Evolutionary conservation across 2,888 invertebrate genomes (phyloP).

Genomic region (Cremastinae sp.): DNA sequence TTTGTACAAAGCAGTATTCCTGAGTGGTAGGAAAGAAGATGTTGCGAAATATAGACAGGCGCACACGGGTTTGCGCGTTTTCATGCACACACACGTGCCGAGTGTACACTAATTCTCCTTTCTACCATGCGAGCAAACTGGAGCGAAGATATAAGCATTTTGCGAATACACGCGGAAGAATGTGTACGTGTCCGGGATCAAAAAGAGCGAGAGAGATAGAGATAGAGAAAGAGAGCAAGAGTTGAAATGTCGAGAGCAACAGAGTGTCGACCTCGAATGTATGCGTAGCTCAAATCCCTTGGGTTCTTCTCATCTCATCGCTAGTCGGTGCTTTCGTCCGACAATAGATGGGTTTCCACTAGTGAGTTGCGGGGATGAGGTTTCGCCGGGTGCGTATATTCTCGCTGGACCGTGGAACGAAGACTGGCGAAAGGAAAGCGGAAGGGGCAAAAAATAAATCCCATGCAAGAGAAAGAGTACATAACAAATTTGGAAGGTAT

Average conservation of each 20-base stretch:
- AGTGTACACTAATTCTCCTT: conserved; percentile 5
- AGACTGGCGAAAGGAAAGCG: not conserved
- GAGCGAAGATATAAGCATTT: conserved; percentile 2
- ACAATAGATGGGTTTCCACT: conserved; percentile 28
- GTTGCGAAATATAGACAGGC: conserved; percentile 10
- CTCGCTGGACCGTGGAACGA: conserved; percentile 22
- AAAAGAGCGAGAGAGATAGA: not conserved
- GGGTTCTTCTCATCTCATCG: conserved; percentile 38
- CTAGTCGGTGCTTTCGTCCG: conserved; percentile 30
- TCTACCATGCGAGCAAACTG: conserved; percentile 4
- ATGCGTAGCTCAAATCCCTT: conserved; percentile 42
- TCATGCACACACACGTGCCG: conserved; percentile 7
- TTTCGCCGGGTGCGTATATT: conserved; percentile 21
- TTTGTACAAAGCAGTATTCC: not conserved
- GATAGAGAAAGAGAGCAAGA: conserved; percentile 16
- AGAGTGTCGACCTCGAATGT: conserved; percentile 20
- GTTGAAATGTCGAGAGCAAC: conserved; percentile 15
- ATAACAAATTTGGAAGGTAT: conserved; percentile 41
- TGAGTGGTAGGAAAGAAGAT: not conserved
- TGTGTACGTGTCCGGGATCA: too few relatives aligned
- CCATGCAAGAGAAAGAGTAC: not conserved
- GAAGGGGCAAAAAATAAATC: not conserved
- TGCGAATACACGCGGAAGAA: too few relatives aligned
- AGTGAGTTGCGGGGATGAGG: not conserved
- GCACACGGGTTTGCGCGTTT: conserved; percentile 3